Conservation (phyloP, 2,113 vertebrate species). For the Pristiophorus japonicus region DNA sequence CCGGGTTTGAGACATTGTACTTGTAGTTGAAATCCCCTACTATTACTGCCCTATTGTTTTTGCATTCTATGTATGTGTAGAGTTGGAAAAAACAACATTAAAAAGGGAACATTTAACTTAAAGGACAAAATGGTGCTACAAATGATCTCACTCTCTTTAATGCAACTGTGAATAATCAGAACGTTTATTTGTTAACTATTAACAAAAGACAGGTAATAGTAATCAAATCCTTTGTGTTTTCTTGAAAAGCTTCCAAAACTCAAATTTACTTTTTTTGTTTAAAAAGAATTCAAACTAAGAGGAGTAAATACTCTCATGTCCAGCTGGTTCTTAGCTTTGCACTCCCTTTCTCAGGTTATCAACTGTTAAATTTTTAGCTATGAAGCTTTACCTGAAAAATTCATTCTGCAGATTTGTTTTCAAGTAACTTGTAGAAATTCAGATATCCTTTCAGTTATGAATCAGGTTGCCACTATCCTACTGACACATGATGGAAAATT, state of each 20-base stretch:
- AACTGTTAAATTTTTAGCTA: too few relatives aligned
- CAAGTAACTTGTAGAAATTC: background rate
- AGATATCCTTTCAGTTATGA: background rate
- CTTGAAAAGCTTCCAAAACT: background rate
- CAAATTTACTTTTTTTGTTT: too few relatives aligned
- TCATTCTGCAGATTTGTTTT: conserved; percentile 6
- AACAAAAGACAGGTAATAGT: too few relatives aligned
- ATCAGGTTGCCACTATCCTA: background rate
- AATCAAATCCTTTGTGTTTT: too few relatives aligned
- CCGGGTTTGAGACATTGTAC: too few relatives aligned
- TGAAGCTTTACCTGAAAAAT: background rate
- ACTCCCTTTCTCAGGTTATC: background rate
- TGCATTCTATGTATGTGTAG: too few relatives aligned
- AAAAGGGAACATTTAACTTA: background rate
- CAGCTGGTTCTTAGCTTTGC: background rate
- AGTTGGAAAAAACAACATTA: background rate
- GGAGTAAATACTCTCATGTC: background rate
- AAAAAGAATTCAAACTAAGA: background rate
- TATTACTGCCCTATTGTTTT: too few relatives aligned
- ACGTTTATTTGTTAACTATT: too few relatives aligned
- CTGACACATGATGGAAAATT: background rate
- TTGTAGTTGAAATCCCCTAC: too few relatives aligned
- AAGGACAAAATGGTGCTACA: background rate
- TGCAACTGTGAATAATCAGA: too few relatives aligned
- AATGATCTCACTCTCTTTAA: background rate